Base-by-base conservation (phyloP, 2,888 invertebrate genomes). In the Polydrusus pterygomalis region DNA sequence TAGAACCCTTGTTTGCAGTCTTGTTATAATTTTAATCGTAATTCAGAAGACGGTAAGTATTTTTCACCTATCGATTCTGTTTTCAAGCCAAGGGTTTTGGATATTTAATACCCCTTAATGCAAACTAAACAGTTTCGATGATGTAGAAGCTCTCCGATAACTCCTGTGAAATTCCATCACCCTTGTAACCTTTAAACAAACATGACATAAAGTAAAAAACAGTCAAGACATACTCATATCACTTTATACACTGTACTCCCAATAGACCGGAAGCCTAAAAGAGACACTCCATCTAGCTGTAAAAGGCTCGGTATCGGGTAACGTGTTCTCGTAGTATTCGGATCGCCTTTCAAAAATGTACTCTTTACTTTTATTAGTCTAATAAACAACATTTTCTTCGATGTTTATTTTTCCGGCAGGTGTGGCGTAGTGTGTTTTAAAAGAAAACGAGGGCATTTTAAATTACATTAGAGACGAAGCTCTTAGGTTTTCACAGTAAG, bases 331-430 rank as follows among this genome's bases (percentile, higher is more conserved):
- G n/a, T n/a, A 40, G 20, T 10, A 17, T 15, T 15, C 40, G 47
- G 47, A 64, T 64, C 47, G 64, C 47, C 58, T 69, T 69, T 69
- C 68, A 56, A 69, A 69, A 69, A 40, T 69, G 30, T 45, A 54
- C 68, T 69, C 68, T 56, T 69, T 58, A 43, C 68, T 43, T 69
- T 69, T 69, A 69, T 69, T 69, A 69, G 68, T 30, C 25, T 45
- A 67, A 69, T 56, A 69, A 69, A 69, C 68, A 68, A 68, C 68
- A 58, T 58, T 56, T 58, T 45, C 56, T 30, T 30, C 68, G 56
- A 58, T 56, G 68, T 69, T 69, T 68, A 69, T 56, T 58, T 69
- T 69, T 1, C 43, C 25, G 8, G 68, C 68, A 69, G 68, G 58
- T 34, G 17, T 34, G 58, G 58, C 18, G 38, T 15, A 15, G 56